Conservation (phyloP, 2,797 vertebrate species). For the Lithobates sylvaticus region DNA sequence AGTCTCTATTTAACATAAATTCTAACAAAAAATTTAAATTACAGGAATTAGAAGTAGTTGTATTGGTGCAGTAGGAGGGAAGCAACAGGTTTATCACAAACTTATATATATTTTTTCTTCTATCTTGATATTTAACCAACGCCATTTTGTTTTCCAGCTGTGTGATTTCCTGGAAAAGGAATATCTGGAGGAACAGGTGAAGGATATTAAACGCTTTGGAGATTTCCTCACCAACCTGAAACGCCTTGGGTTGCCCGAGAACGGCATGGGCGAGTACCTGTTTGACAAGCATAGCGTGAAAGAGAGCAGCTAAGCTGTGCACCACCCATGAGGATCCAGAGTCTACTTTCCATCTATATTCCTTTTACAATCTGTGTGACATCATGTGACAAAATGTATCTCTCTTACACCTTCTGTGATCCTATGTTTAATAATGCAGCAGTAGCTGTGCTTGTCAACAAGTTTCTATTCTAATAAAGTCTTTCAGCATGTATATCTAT, state of each 20-base stretch:
- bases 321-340: not conserved
- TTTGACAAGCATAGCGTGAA: slow-evolving; percentile 63
- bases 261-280: slow-evolving; percentile 64
- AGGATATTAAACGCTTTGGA: slow-evolving; percentile 59
- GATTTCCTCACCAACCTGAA: slow-evolving; percentile 62
- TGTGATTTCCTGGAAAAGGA: slow-evolving; percentile 62
- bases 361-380: slow-evolving; percentile 4
- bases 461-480: slow-evolving; percentile 60
- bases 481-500: slow-evolving; percentile 32
- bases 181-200: slow-evolving; percentile 62
- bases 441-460: slow-evolving; percentile 57
- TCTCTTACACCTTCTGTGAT: not conserved
- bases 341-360: slow-evolving; percentile 14
- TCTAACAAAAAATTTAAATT: too few relatives aligned
- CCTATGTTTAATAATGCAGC: slow-evolving; percentile 11
- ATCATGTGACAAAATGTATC: not conserved
- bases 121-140: not conserved
- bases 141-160: slow-evolving; percentile 5
- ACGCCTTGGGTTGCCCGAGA: slow-evolving; percentile 59
- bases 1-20: too few relatives aligned
- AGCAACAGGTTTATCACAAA: too few relatives aligned
- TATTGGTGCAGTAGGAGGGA: too few relatives aligned
- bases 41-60: too few relatives aligned
- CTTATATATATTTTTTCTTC: too few relatives aligned
- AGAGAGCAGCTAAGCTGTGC: slow-evolving; percentile 48